phyloP scores from a whole-genome alignment of 23 tunicate genomes.

The Halocynthia roretzi region DNA sequence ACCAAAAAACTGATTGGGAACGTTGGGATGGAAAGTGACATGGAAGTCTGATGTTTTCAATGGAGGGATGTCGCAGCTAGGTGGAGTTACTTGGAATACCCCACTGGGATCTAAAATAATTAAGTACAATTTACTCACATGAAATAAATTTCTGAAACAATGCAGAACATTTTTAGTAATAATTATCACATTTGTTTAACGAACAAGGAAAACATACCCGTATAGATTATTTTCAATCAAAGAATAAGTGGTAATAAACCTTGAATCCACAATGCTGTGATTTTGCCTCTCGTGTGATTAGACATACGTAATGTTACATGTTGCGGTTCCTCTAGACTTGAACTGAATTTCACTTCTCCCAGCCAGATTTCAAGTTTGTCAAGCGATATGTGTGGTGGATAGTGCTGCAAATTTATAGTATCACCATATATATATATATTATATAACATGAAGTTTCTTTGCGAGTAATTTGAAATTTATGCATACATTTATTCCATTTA shows the following conservation, averaged over 20 bases:
- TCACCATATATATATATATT: not conserved
- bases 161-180: not conserved
- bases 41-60: conserved; percentile 62
- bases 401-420: conserved; percentile 27
- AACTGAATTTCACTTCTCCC: conserved; percentile 44
- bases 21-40: conserved; percentile 49
- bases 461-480: not conserved
- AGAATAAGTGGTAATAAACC: conserved; percentile 20
- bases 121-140: not conserved
- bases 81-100: conserved; percentile 49
- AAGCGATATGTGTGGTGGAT: conserved; percentile 84
- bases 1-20: conserved; percentile 66
- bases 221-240: too few species aligned
- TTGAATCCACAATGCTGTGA: conserved; percentile 65
- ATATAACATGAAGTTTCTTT: not conserved
- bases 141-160: not conserved
- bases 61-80: conserved; percentile 72
- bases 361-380: conserved; percentile 61
- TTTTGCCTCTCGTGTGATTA: conserved; percentile 80
- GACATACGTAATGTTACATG: conserved; percentile 58
- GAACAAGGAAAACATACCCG: too few species aligned
- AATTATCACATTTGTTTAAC: not conserved
- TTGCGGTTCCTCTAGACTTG: not conserved
- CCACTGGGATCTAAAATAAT: conserved; percentile 46
- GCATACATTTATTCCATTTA: not conserved